Conservation (phyloP, 35 echinoderm and acorn worm species). For the Amphiura filiformis region DNA sequence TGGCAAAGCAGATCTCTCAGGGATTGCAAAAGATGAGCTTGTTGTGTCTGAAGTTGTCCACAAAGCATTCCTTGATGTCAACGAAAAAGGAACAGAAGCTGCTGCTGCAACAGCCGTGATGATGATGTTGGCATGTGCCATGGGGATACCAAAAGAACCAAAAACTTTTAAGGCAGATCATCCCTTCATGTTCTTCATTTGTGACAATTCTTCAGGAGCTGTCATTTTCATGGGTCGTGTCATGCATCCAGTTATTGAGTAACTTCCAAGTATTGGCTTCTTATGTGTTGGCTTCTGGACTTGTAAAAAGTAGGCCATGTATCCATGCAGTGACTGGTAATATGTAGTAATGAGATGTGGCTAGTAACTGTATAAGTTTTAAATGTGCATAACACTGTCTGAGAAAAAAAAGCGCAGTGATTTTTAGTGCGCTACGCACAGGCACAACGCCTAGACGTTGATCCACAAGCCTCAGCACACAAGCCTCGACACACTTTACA, state of each 20-base stretch:
- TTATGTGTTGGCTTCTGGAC: no score
- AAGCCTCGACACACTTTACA: no score
- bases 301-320: no score
- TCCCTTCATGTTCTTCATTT: constrained; percentile 77
- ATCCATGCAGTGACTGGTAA: no score
- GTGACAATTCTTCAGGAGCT: constrained; percentile 36
- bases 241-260: neutral
- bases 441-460: no score
- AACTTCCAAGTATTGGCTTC: no score
- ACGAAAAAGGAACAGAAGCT: constrained; percentile 86
- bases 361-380: no score
- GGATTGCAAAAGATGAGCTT: constrained; percentile 44
- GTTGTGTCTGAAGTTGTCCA: constrained; percentile 74
- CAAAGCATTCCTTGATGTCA: constrained; percentile 89
- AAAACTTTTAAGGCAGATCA: constrained; percentile 58
- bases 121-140: neutral
- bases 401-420: no score
- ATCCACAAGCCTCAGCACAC: no score
- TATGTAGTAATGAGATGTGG: no score
- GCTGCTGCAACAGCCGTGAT: constrained; percentile 60
- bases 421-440: no score
- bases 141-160: neutral
- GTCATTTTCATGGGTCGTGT: constrained; percentile 68
- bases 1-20: constrained; percentile 57
- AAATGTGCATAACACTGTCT: no score